Evolutionary conservation across 2,113 vertebrate genomes (phyloP).

Genomic region (Tachycineta bicolor): DNA sequence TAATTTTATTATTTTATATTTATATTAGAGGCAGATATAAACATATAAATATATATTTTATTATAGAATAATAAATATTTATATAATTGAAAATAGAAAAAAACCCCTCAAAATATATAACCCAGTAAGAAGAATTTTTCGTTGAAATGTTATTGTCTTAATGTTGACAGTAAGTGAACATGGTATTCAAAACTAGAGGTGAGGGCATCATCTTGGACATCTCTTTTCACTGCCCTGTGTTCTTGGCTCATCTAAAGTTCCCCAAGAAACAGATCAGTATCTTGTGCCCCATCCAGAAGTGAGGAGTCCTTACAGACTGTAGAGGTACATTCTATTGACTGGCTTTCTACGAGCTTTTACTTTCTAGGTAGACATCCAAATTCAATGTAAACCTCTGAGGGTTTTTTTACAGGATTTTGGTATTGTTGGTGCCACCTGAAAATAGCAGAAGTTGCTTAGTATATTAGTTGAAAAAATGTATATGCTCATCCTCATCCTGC

Average conservation of each 20-base stretch:
- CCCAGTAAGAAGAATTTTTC: not conserved
- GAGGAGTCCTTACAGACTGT: not conserved
- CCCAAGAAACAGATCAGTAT: not conserved
- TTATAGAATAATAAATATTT: not conserved
- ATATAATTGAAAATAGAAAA: not conserved
- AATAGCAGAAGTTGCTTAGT: not conserved
- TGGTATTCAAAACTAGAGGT: not conserved
- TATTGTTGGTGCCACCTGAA: not conserved
- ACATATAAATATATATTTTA: not conserved
- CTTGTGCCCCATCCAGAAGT: not conserved
- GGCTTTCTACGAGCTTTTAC: not conserved
- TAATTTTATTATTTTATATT: not conserved
- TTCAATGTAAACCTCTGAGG: not conserved
- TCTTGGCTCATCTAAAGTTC: not conserved
- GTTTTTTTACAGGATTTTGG: not conserved
- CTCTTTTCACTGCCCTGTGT: not conserved
- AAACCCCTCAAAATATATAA: not conserved
- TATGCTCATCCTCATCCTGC: rapidly evolving
- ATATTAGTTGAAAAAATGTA: not conserved
- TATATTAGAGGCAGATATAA: not conserved
- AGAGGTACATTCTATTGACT: not conserved
- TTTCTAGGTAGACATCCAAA: not conserved
- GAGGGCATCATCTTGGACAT: rapidly evolving
- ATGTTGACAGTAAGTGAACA: not conserved
- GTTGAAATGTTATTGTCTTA: not conserved